Evolutionary conservation across 2,113 vertebrate species (phyloP).

Genomic region (Myocastor coypus): DNA sequence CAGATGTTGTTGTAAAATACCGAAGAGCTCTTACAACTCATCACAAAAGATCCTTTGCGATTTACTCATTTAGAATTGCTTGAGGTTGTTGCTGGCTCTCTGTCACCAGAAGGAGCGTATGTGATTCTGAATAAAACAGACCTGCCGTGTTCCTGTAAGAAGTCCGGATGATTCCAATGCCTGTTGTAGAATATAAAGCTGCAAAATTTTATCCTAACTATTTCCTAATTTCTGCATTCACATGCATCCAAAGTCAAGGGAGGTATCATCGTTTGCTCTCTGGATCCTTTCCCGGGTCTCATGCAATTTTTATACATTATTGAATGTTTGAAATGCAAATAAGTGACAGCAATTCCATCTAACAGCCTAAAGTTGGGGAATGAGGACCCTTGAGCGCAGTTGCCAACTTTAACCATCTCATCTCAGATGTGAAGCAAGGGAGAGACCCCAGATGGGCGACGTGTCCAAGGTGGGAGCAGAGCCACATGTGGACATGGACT

Average conservation of each 20-base stretch:
- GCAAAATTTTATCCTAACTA: background rate
- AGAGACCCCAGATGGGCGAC: background rate
- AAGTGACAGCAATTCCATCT: background rate
- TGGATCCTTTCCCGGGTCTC: background rate
- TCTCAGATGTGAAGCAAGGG: background rate
- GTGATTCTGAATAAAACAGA: background rate
- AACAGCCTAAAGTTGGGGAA: background rate
- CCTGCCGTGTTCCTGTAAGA: background rate
- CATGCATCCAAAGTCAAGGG: background rate
- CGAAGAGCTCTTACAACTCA: constrained; percentile 37
- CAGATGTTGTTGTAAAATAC: constrained; percentile 57
- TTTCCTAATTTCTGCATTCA: background rate
- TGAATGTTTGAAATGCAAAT: constrained; percentile 57
- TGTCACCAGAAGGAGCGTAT: background rate
- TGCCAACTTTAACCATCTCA: background rate
- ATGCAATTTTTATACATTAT: background rate
- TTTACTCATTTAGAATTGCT: constrained; percentile 55
- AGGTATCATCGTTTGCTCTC: background rate
- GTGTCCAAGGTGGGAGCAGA: background rate
- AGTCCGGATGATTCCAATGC: background rate
- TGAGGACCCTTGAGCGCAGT: background rate
- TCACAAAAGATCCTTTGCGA: background rate
- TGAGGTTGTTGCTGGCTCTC: background rate
- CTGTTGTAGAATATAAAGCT: background rate
- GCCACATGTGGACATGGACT: background rate